Conservation (phyloP, 2,113 vertebrate species). For the Bos indicus region DNA sequence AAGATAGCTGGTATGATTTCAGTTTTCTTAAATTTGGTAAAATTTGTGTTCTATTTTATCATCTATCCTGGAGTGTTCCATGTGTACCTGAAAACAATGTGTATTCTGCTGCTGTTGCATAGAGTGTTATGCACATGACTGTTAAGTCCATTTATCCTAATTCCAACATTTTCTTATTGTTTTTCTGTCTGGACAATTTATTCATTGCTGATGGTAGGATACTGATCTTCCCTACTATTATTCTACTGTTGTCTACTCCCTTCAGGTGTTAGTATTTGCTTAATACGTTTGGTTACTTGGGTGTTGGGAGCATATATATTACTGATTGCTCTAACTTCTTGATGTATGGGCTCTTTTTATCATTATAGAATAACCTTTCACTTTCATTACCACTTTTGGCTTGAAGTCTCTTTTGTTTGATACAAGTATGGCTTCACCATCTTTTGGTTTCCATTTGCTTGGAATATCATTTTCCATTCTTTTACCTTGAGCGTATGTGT, state of each 20-base stretch:
- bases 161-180: not conserved
- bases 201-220: not conserved
- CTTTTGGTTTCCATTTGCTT: not conserved
- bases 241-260: not conserved
- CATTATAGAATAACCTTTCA: not conserved
- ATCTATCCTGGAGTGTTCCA: not conserved
- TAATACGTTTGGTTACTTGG: not conserved
- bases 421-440: not conserved
- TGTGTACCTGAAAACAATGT: not conserved
- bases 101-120: not conserved
- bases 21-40: not conserved
- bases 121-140: not conserved
- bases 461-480: not conserved
- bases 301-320: not conserved
- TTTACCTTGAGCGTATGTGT: not conserved
- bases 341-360: not conserved
- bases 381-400: not conserved
- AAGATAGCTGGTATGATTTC: not conserved
- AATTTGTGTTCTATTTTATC: not conserved
- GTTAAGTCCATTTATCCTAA: not conserved
- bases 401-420: not conserved
- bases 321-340: not conserved
- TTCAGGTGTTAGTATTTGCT: not conserved
- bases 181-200: not conserved
- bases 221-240: not conserved